Percentiles rank a stretch among this genome's conserved stretches.
phyloP scores from a whole-genome alignment of 2,888 invertebrate species.

The Limnephilus lunatus region DNA sequence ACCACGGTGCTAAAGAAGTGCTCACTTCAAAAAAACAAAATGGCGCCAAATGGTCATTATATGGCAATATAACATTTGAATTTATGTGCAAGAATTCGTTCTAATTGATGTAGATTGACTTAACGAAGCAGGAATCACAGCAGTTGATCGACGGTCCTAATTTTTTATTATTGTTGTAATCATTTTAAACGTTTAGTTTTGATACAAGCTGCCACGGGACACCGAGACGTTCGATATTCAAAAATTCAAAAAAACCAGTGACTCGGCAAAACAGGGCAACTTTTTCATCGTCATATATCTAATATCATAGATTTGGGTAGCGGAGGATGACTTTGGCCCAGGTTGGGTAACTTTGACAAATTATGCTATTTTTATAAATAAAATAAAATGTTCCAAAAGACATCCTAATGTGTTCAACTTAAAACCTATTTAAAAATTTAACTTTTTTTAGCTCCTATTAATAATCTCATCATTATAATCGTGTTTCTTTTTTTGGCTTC shows the following conservation, averaged over 20 bases:
- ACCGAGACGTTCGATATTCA: neutral
- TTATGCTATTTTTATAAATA: neutral
- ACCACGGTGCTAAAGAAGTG: no score
- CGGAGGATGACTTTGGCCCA: neutral
- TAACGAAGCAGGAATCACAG: neutral
- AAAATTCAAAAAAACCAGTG: neutral
- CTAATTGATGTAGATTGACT: neutral
- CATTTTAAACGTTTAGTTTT: constrained; percentile 27
- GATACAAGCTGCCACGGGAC: constrained; percentile 11
- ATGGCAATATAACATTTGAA: no score
- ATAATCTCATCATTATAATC: no score
- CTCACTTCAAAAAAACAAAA: no score
- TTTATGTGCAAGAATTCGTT: no score
- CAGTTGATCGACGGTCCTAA: neutral
- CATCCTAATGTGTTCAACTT: no score
- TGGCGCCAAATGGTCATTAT: no score
- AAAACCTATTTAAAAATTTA: no score
- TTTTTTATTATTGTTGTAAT: neutral
- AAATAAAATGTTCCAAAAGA: no score
- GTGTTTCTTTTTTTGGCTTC: no score
- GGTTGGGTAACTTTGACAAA: neutral
- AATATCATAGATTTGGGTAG: constrained; percentile 21
- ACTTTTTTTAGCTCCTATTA: no score
- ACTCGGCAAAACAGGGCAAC: constrained; percentile 32
- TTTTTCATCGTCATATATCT: constrained; percentile 18